phyloP scores from a whole-genome alignment of 1,140 invertebrate genomes.

The Pseudomyrmex concolor region DNA sequence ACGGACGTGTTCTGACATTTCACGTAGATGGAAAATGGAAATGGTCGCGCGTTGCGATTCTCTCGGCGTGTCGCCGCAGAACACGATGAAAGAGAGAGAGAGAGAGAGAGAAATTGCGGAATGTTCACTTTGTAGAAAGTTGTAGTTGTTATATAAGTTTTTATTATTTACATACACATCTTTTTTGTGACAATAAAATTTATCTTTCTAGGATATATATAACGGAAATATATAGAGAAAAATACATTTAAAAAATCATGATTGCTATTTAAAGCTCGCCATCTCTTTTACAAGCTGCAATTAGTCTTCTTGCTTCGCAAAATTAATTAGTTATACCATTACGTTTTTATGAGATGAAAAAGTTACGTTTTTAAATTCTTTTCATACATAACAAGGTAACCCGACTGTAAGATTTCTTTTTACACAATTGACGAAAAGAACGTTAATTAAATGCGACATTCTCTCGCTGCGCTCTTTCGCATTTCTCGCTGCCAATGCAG shows the following conservation, averaged over 20 bases:
- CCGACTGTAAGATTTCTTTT: conserved; percentile 15
- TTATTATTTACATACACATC: not conserved
- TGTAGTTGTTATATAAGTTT: not conserved
- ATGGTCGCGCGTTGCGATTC: conserved; percentile 41
- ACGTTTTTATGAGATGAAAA: conserved; percentile 31
- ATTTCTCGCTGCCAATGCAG: not conserved
- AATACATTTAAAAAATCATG: no score
- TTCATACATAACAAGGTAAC: conserved; percentile 6
- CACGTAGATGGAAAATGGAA: conserved; percentile 55
- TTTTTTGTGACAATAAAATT: no score
- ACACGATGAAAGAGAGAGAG: not conserved
- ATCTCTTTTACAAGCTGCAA: not conserved
- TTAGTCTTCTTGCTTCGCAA: conserved; percentile 2
- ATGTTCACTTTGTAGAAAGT: not conserved
- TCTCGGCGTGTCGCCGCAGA: conserved; percentile 28
- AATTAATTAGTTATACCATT: conserved; percentile 49
- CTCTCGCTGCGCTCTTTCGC: not conserved
- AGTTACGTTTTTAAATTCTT: conserved; percentile 27
- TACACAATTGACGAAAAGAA: not conserved
- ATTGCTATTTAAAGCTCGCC: no score
- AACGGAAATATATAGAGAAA: no score
- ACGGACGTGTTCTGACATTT: conserved; percentile 44
- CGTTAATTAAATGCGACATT: conserved; percentile 41
- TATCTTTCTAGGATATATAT: no score
- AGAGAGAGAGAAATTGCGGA: not conserved